Percentiles rank a stretch among this genome's conserved stretches.
phyloP scores from a whole-genome alignment of 2,113 vertebrate species.

The Apaloderma vittatum region DNA sequence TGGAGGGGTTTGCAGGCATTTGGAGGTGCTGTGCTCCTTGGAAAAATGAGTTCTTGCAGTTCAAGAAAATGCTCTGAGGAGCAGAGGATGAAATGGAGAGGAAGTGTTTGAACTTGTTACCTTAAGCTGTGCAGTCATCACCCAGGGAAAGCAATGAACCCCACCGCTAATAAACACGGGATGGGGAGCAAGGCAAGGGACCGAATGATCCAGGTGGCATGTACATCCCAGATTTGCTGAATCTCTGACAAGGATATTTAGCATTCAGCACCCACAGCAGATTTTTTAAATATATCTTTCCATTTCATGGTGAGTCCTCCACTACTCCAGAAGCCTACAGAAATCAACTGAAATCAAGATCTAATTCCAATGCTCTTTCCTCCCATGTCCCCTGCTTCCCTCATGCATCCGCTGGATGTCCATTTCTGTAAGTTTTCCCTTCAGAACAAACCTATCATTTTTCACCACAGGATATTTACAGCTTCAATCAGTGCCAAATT shows the following conservation, averaged over 20 bases:
- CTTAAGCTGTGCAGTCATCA: not conserved
- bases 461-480: constrained; percentile 85
- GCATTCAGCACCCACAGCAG: not conserved
- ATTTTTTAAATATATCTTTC: not conserved
- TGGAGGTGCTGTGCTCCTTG: not conserved
- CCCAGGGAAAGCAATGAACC: not conserved
- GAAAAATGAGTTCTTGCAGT: not conserved
- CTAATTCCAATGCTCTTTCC: constrained; percentile 44
- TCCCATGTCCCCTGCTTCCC: constrained; percentile 55
- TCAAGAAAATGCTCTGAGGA: not conserved
- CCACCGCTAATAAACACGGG: accelerated
- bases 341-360: constrained; percentile 56
- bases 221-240: not conserved
- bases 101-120: not conserved
- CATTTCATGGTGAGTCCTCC: not conserved
- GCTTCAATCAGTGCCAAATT: constrained; percentile 85
- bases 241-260: not conserved
- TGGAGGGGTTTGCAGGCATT: not conserved
- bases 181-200: not conserved
- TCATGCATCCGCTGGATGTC: constrained; percentile 72
- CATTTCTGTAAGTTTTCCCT: constrained; percentile 83
- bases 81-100: not conserved
- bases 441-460: constrained; percentile 87
- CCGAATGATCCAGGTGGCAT: not conserved
- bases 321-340: not conserved